These are phyloP conservation scores for Uropsilus gracilis DNA, from an alignment of 2,113 vertebrate genomes.

Conservation along the genomic window DNA sequence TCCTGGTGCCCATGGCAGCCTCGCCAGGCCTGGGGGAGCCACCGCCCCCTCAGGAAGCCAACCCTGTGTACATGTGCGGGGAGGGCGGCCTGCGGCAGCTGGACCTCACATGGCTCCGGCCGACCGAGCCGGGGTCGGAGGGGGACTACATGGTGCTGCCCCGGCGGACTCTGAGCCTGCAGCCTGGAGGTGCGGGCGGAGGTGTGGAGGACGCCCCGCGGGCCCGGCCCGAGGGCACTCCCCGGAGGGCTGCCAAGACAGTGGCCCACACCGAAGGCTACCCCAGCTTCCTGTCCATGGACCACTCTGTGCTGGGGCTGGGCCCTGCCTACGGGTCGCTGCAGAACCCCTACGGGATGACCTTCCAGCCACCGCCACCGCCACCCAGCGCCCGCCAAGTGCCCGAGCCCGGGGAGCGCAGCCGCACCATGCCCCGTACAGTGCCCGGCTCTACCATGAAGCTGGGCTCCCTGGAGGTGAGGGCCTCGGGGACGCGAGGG, in stretches of 20 bases:
- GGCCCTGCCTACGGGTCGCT: slow-evolving; percentile 93
- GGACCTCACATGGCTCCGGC: slow-evolving; percentile 91
- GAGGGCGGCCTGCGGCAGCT: slow-evolving; percentile 91
- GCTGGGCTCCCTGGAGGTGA: slow-evolving; percentile 97
- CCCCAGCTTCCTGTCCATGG: slow-evolving; percentile 92
- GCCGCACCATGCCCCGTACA: slow-evolving; percentile 97
- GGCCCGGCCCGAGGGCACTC: slow-evolving; percentile 91
- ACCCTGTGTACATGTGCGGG: slow-evolving; percentile 95
- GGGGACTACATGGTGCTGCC: slow-evolving; percentile 99
- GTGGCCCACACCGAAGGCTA: slow-evolving; percentile 90
- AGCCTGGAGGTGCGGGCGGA: slow-evolving; percentile 89
- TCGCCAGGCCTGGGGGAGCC: slow-evolving; percentile 92
- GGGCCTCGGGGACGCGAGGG: slow-evolving; percentile 56
- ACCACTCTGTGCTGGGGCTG: slow-evolving; percentile 92
- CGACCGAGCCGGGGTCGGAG: slow-evolving; percentile 88
- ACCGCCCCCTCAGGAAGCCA: slow-evolving; percentile 90
- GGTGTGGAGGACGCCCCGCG: slow-evolving; percentile 90
- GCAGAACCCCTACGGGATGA: slow-evolving; percentile 93
- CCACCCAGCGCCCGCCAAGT: slow-evolving; percentile 91
- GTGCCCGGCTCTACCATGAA: slow-evolving; percentile 95
- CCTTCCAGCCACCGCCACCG: slow-evolving; percentile 95
- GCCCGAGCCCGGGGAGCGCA: slow-evolving; percentile 93
- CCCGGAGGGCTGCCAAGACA: slow-evolving; percentile 88
- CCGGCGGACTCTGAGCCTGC: slow-evolving; percentile 94
- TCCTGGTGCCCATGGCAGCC: slow-evolving; percentile 94